These are phyloP conservation scores for Enteromius treurensis DNA, from an alignment of 2,797 vertebrate species.

Conservation along the genomic window DNA sequence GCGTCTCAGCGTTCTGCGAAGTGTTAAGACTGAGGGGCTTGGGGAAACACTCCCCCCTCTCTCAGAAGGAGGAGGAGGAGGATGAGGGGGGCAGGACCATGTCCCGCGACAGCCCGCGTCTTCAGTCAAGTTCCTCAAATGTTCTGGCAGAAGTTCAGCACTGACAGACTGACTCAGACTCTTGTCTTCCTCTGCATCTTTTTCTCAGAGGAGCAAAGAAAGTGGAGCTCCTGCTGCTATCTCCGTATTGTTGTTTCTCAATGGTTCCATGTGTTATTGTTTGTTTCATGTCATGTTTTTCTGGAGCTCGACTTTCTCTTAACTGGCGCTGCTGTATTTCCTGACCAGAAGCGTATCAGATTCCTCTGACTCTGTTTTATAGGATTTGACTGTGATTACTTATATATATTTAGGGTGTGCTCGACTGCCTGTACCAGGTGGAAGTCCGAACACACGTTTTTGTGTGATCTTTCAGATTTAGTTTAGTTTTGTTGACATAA, in stretches of 20 bases:
- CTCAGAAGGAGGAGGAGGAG: slow-evolving; percentile 66
- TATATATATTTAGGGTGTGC: neutral
- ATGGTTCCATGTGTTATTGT: slow-evolving; percentile 63
- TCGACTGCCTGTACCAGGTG: neutral
- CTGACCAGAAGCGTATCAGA: neutral
- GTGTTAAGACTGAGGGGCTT: slow-evolving; percentile 72
- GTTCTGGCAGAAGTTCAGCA: slow-evolving; percentile 77
- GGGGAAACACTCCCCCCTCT: slow-evolving; percentile 21
- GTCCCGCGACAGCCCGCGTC: slow-evolving; percentile 61
- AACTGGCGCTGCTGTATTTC: slow-evolving; percentile 57
- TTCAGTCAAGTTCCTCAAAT: slow-evolving; percentile 82
- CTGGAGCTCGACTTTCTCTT: slow-evolving; percentile 45
- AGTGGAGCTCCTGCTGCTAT: slow-evolving; percentile 56
- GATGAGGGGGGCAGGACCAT: slow-evolving; percentile 64
- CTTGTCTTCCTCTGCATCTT: slow-evolving; percentile 20
- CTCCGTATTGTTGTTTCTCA: slow-evolving; percentile 62
- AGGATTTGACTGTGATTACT: neutral
- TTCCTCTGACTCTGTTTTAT: neutral
- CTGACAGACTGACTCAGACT: slow-evolving; percentile 44
- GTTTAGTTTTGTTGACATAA: neutral
- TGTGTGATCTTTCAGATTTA: neutral
- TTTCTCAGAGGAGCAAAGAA: slow-evolving; percentile 47
- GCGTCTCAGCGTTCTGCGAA: slow-evolving; percentile 63
- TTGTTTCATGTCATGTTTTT: slow-evolving; percentile 45
- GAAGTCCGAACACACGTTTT: neutral